Evolutionary conservation across 2,888 invertebrate genomes (phyloP).

Genomic region (Xanthia icteritia): DNA sequence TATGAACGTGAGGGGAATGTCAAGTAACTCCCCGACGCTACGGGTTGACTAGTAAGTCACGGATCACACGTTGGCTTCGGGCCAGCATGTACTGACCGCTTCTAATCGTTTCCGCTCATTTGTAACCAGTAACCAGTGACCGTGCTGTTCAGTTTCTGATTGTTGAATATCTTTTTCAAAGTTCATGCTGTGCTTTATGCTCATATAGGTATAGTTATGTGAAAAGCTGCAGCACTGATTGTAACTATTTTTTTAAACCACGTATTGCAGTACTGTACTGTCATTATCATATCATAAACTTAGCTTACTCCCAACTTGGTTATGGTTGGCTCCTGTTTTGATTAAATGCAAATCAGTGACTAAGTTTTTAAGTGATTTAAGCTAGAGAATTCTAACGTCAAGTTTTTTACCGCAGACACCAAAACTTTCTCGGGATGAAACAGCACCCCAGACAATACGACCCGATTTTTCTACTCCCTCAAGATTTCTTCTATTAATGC

Average conservation of each 20-base stretch:
- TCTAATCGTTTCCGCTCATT: slow-evolving; percentile 63
- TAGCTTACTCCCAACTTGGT: not conserved
- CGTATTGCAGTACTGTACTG: too few species aligned
- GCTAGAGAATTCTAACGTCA: slow-evolving; percentile 8
- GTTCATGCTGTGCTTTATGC: not conserved
- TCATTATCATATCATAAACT: not conserved
- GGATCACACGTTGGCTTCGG: slow-evolving; percentile 61
- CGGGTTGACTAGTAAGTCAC: slow-evolving; percentile 51
- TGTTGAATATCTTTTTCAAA: slow-evolving; percentile 32
- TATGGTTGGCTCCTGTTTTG: not conserved
- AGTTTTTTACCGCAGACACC: slow-evolving; percentile 30
- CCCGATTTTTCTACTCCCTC: slow-evolving; percentile 13
- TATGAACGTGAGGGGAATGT: slow-evolving; percentile 60
- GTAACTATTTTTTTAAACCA: not conserved
- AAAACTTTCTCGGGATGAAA: slow-evolving; percentile 11
- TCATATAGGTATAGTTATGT: not conserved
- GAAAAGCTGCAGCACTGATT: not conserved
- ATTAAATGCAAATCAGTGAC: slow-evolving; percentile 27
- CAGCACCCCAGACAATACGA: slow-evolving; percentile 6
- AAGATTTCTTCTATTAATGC: slow-evolving; percentile 18
- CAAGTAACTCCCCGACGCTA: slow-evolving; percentile 29
- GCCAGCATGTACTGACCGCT: slow-evolving; percentile 55
- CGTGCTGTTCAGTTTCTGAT: slow-evolving; percentile 30
- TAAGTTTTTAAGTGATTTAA: slow-evolving; percentile 11
- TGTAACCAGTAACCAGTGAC: slow-evolving; percentile 30